Percentiles rank a stretch among this genome's conserved stretches.
Evolutionary conservation across 2,888 invertebrate genomes (phyloP).

Genomic region (Microchrysa polita): DNA sequence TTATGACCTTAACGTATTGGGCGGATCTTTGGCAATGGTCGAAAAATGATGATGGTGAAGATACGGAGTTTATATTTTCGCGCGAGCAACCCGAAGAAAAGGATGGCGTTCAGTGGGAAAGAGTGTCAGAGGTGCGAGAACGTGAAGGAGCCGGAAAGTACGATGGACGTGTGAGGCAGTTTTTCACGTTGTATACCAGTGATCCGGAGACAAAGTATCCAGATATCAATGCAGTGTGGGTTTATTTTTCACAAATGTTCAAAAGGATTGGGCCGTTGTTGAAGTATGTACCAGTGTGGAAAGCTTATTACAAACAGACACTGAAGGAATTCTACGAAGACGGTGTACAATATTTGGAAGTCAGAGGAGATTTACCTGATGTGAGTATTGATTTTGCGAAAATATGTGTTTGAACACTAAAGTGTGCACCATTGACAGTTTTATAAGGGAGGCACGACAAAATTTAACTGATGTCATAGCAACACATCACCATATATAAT

Average conservation of each 20-base stretch:
- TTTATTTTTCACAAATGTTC: slow-evolving; percentile 69
- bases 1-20: slow-evolving; percentile 72
- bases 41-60: too few relatives aligned
- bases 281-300: slow-evolving; percentile 72
- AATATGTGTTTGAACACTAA: too few relatives aligned
- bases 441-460: too few relatives aligned
- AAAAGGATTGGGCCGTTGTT: slow-evolving; percentile 67
- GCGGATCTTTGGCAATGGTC: slow-evolving; percentile 70
- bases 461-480: too few relatives aligned
- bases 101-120: slow-evolving; percentile 64
- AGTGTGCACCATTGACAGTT: too few relatives aligned
- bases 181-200: slow-evolving; percentile 68
- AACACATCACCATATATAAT: too few relatives aligned
- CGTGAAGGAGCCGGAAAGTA: slow-evolving; percentile 62
- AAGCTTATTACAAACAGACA: slow-evolving; percentile 72
- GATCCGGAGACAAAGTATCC: slow-evolving; percentile 66
- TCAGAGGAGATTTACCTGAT: too few relatives aligned
- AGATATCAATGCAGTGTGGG: slow-evolving; percentile 70
- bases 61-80: slow-evolving; percentile 59
- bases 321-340: slow-evolving; percentile 70
- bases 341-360: too few relatives aligned
- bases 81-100: slow-evolving; percentile 53
- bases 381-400: too few relatives aligned
- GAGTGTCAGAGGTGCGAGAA: slow-evolving; percentile 64
- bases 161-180: slow-evolving; percentile 66